A percentile compares a stretch with the other conserved stretches of the same genome.
Evolutionary conservation across 2,113 vertebrate species (phyloP).

Genomic region (Prinia subflava): DNA sequence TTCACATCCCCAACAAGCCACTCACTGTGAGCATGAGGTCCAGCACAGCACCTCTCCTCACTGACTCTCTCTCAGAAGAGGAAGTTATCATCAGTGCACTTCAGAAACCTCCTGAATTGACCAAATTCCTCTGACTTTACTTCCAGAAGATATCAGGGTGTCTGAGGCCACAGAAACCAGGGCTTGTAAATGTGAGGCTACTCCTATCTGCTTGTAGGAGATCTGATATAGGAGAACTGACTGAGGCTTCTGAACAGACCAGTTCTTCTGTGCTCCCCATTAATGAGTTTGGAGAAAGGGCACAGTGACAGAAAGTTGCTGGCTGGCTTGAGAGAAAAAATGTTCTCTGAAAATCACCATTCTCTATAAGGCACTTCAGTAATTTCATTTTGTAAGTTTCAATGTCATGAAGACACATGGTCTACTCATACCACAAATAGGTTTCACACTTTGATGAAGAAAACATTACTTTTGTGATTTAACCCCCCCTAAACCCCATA

Average conservation of each 20-base stretch:
- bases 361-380: background rate
- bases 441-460: conserved; percentile 20
- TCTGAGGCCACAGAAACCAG: background rate
- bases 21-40: background rate
- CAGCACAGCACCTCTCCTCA: background rate
- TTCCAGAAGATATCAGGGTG: background rate
- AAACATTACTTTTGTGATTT: conserved; percentile 29
- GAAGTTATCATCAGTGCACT: background rate
- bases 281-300: background rate
- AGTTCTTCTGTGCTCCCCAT: background rate
- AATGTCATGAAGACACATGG: background rate
- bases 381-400: background rate
- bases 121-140: background rate
- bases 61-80: background rate
- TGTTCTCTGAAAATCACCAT: background rate
- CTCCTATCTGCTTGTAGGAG: background rate
- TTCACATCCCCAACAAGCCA: accelerated
- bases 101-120: background rate
- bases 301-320: background rate
- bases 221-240: background rate
- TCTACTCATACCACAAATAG: background rate
- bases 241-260: background rate
- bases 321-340: background rate
- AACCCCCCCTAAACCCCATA: background rate
- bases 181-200: background rate